phyloP scores from a whole-genome alignment of 2,113 vertebrate species.

The Trogon melanurus region DNA sequence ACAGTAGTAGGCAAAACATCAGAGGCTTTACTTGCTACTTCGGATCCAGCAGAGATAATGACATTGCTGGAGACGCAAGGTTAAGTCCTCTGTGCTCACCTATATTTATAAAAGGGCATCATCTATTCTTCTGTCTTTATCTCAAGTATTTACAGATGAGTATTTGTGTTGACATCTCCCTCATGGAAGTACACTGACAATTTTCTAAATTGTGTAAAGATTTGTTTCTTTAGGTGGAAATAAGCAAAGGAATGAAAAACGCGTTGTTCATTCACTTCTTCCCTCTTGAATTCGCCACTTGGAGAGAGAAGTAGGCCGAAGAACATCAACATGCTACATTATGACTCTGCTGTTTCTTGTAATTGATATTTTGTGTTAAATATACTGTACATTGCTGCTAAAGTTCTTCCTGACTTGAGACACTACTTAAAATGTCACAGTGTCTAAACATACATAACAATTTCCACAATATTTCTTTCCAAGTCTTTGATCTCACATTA shows the following conservation, averaged over 20 bases:
- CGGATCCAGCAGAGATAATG: fast-evolving
- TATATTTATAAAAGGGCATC: background rate
- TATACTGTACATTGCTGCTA: background rate
- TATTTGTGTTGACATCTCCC: background rate
- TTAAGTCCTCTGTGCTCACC: background rate
- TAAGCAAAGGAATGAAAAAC: background rate
- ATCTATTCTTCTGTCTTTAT: background rate
- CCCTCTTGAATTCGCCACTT: background rate
- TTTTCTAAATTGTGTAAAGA: background rate
- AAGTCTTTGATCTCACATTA: background rate
- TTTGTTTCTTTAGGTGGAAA: background rate
- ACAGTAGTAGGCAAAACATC: background rate
- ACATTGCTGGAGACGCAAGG: background rate
- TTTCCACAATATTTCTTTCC: background rate
- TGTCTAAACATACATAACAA: background rate
- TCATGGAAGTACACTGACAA: background rate
- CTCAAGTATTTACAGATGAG: background rate
- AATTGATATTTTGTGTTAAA: background rate
- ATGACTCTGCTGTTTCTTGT: background rate
- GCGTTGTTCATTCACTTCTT: background rate
- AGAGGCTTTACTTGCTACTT: background rate
- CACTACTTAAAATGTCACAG: background rate
- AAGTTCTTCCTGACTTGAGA: background rate
- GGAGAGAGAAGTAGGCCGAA: background rate
- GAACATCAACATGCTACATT: background rate